phyloP scores from a whole-genome alignment of 2,888 invertebrate genomes.

The Cataglyphis livida region DNA sequence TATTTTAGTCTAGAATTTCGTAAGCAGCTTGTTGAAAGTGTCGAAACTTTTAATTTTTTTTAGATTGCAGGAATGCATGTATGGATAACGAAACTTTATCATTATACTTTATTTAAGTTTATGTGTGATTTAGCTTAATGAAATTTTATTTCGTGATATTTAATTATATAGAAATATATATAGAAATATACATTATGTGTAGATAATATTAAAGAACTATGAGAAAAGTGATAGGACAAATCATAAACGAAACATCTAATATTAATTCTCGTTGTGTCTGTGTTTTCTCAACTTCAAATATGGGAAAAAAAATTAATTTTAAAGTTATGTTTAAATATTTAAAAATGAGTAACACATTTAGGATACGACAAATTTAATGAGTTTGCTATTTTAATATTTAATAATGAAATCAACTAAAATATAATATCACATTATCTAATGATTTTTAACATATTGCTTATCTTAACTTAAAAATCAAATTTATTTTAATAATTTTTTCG shows the following conservation, averaged over 20 bases:
- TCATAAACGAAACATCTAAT: neutral
- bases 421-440: neutral
- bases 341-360: neutral
- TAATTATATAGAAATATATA: neutral
- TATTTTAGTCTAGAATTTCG: constrained; percentile 13
- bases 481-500: neutral
- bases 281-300: neutral
- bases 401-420: neutral
- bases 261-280: constrained; percentile 1
- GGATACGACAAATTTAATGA: neutral
- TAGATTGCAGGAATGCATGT: neutral
- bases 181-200: neutral
- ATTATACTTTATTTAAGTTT: neutral
- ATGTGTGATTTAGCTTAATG: neutral
- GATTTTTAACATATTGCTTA: neutral
- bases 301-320: neutral
- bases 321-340: constrained; percentile 9
- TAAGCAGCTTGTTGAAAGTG: neutral
- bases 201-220: neutral
- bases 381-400: neutral
- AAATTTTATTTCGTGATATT: neutral
- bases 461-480: neutral
- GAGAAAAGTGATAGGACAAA: neutral
- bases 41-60: neutral
- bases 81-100: neutral